Evolutionary conservation across 2,797 vertebrate species (phyloP).

Genomic region (Spheniscus humboldti): DNA sequence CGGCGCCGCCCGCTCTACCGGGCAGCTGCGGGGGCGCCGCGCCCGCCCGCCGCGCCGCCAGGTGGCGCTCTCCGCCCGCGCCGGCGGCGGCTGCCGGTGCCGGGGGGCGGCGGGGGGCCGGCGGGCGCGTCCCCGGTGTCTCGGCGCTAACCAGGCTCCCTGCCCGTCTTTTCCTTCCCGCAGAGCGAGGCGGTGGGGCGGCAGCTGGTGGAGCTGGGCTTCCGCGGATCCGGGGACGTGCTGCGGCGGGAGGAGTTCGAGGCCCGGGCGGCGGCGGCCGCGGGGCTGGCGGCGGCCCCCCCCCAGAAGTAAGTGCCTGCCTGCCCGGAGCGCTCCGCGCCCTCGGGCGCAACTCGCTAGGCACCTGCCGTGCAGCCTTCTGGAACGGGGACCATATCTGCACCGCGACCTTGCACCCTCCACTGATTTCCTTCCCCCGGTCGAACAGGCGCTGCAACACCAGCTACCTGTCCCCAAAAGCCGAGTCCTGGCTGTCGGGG

Average conservation of each 20-base stretch:
- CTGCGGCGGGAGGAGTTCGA: slow-evolving; percentile 83
- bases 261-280: slow-evolving; percentile 75
- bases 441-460: fast-evolving
- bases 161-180: neutral
- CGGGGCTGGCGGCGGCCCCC: slow-evolving; percentile 68
- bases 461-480: fast-evolving
- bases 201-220: slow-evolving; percentile 83
- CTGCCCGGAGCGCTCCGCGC: too few species aligned
- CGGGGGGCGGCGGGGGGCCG: neutral
- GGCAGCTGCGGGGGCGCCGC: too few species aligned
- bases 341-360: too few species aligned
- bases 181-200: slow-evolving; percentile 81
- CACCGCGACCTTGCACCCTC: neutral
- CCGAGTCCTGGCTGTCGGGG: too few species aligned
- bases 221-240: slow-evolving; percentile 77
- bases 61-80: neutral
- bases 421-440: fast-evolving
- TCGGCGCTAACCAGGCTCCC: fast-evolving
- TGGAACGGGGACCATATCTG: fast-evolving
- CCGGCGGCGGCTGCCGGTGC: neutral
- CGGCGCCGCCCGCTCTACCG: too few species aligned
- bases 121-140: too few species aligned
- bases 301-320: slow-evolving; percentile 75
- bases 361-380: too few species aligned
- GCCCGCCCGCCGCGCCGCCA: too few species aligned